phyloP scores from a whole-genome alignment of 2,113 vertebrate genomes.

The Acinonyx jubatus region DNA sequence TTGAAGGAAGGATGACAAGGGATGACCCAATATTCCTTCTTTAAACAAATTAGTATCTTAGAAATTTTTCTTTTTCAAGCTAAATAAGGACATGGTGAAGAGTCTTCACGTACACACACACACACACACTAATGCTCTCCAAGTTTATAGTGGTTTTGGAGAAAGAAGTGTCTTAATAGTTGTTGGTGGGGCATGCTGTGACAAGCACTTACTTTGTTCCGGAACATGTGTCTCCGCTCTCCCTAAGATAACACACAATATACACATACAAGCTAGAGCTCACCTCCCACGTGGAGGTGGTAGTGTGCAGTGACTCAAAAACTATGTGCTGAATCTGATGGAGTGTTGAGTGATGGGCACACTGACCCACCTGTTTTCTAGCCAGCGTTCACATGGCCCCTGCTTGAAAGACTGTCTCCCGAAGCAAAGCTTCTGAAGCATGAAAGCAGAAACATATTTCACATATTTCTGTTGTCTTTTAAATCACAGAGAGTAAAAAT shows the following conservation, averaged over 20 bases:
- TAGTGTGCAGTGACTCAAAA: background rate
- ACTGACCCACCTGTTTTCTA: background rate
- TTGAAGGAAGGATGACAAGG: background rate
- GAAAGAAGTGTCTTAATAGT: background rate
- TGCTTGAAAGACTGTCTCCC: background rate
- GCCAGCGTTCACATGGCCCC: background rate
- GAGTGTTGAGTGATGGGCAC: background rate
- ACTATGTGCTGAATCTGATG: background rate
- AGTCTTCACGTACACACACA: background rate
- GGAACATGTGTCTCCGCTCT: background rate
- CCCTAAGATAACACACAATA: background rate
- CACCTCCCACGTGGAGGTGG: background rate
- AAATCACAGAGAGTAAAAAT: slow-evolving; percentile 51
- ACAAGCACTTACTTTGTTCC: background rate
- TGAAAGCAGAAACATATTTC: slow-evolving; percentile 4
- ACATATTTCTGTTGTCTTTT: background rate
- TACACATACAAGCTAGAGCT: background rate
- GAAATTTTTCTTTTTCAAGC: background rate
- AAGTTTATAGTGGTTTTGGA: background rate
- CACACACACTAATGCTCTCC: background rate
- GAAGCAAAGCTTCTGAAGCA: background rate
- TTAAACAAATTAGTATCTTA: background rate
- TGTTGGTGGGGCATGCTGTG: background rate
- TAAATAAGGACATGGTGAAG: background rate
- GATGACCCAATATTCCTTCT: background rate